A percentile compares a stretch with the other conserved stretches of the same genome.
Conservation (phyloP, 23 tunicate species). For the Styela plicata region DNA sequence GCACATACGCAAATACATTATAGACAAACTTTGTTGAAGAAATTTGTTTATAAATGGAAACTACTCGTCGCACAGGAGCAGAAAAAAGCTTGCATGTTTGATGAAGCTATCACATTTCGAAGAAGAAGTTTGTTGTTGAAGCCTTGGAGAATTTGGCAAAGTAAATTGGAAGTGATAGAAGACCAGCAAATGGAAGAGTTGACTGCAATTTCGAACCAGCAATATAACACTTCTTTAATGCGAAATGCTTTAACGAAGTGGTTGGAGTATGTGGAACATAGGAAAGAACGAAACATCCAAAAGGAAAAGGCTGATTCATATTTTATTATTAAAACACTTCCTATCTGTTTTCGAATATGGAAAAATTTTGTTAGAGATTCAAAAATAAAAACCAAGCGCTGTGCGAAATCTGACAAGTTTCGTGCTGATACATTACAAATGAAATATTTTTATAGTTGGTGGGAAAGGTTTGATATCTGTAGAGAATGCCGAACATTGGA, state of each 20-base stretch:
- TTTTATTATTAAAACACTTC: conserved; percentile 58
- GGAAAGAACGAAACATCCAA: conserved; percentile 18
- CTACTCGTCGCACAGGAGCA: conserved; percentile 13
- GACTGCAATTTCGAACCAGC: conserved; percentile 38
- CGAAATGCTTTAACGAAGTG: not conserved
- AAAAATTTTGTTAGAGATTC: conserved; percentile 35
- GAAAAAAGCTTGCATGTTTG: not conserved
- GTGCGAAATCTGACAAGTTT: conserved; percentile 43
- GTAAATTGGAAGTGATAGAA: conserved; percentile 52
- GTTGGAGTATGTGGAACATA: conserved; percentile 13
- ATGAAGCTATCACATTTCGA: not conserved
- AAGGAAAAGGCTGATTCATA: conserved; percentile 56
- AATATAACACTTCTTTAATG: conserved; percentile 14
- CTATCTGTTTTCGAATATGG: conserved; percentile 53
- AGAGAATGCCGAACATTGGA: conserved; percentile 66
- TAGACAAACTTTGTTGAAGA: conserved; percentile 3
- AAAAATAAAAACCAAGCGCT: conserved; percentile 31
- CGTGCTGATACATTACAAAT: conserved; percentile 43
- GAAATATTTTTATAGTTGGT: conserved; percentile 75
- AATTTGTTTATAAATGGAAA: conserved; percentile 10
- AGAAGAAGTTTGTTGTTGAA: conserved; percentile 16
- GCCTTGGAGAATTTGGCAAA: conserved; percentile 47
- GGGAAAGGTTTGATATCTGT: conserved; percentile 46
- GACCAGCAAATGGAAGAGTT: conserved; percentile 53
- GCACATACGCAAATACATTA: conserved; percentile 37